Evolutionary conservation across 2,113 vertebrate genomes (phyloP).

Genomic region (Strigops habroptila): DNA sequence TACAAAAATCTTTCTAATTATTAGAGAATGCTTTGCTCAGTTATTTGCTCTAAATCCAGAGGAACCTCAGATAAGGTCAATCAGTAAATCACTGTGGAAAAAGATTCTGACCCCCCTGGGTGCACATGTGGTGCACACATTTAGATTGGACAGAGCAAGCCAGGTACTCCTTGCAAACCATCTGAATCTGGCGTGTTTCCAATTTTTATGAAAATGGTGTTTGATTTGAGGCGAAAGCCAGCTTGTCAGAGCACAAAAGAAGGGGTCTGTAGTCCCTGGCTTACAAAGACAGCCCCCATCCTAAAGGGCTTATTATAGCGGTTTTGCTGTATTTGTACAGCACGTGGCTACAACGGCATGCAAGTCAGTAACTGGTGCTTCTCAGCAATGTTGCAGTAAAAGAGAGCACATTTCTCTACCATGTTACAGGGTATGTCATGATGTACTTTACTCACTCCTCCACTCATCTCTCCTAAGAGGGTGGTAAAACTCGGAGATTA

Average conservation of each 20-base stretch:
- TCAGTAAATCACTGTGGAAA: neutral
- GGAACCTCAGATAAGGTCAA: neutral
- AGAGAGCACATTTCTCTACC: neutral
- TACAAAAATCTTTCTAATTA: neutral
- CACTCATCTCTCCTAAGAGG: neutral
- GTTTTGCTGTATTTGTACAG: neutral
- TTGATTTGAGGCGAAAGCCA: neutral
- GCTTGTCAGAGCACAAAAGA: neutral
- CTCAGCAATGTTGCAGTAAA: neutral
- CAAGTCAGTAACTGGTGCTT: neutral
- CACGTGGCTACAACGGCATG: neutral
- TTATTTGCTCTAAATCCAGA: neutral
- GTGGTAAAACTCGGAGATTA: neutral
- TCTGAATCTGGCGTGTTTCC: neutral
- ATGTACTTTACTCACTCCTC: conserved; percentile 23
- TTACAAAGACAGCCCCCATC: neutral
- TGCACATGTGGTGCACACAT: fast-evolving
- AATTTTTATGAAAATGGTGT: neutral
- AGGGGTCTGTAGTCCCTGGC: neutral
- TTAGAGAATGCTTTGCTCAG: neutral
- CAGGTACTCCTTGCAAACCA: neutral
- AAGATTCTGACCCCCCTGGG: neutral
- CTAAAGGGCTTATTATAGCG: neutral
- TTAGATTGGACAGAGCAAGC: neutral
- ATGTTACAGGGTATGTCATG: neutral